Evolutionary conservation across 92 coral and sea anemone species (phyloP), one percentile per base, ranked within the genome.

Genomic region (Galaxea fascicularis): DNA sequence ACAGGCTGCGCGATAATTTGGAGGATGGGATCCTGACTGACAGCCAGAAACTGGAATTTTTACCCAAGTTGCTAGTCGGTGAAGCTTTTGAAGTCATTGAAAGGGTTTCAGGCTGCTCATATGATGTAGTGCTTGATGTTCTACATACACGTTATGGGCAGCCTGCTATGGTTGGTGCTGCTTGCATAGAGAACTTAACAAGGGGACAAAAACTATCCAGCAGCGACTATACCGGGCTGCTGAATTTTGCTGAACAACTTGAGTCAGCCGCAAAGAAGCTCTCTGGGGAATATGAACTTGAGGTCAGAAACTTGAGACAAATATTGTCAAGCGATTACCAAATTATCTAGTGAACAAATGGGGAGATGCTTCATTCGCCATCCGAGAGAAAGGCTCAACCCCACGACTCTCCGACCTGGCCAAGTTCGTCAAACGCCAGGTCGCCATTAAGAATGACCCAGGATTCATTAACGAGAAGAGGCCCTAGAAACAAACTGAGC

Each of bases 81-180:
- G 95, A 89, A 35, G 90, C 86, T 8, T 85, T 78, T 49, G 92
- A 85, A 56, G 84, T 93, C 8, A 80, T 80, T 17, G 77, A 75
- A 52, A 73, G 88, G 71, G 84, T 71, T n/a, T 47, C 90, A 11
- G 92, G 94, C 20, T 84, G 94, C 68, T 64, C 92, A 28, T 91
- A 88, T 74, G 76, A 79, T 20, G 91, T 57, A 25, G 39, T 82
- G 20, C 39, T 90, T 27, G 54, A 57, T n/a, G 65, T 66, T 4
- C 22, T 88, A 69, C 86, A 88, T 26, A 87, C 82, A 3, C 30
- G 87, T 29, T 91, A 79, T 78, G 91, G 89, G 9, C 89, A 87
- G 51, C 84, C 89, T 4, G 89, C 94, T 8, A 68, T 77, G 10
- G 92, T 91, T 0, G 88, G 90, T 1, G 71, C 94, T 41, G 79